A percentile compares a stretch with the other conserved stretches of the same genome.
These are phyloP conservation scores for Allobates femoralis DNA, from an alignment of 2,797 vertebrate species.

Conservation along the genomic window DNA sequence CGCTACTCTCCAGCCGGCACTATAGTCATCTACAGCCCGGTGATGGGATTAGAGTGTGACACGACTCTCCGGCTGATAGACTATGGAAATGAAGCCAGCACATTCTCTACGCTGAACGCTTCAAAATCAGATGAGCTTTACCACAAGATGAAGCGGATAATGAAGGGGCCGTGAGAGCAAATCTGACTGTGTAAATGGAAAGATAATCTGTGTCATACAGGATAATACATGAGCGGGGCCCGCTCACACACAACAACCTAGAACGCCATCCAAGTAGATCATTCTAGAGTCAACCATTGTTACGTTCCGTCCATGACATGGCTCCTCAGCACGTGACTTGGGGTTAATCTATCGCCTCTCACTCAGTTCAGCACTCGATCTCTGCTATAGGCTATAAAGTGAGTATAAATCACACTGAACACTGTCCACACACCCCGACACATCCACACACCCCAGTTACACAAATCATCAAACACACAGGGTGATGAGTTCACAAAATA, in stretches of 20 bases:
- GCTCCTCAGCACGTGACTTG: too few relatives aligned
- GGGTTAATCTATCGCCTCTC: too few relatives aligned
- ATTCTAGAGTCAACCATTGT: neutral
- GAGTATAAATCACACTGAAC: too few relatives aligned
- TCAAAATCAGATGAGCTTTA: constrained; percentile 1
- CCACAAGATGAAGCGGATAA: constrained; percentile 6
- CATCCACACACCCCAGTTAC: too few relatives aligned
- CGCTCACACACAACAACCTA: neutral
- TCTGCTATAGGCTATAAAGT: too few relatives aligned
- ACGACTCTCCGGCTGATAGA: neutral
- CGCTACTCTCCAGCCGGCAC: neutral
- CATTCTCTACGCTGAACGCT: neutral
- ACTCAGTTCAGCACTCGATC: too few relatives aligned
- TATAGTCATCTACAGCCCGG: constrained; percentile 1
- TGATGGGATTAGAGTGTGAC: constrained; percentile 7
- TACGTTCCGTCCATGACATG: neutral
- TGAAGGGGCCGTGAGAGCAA: neutral
- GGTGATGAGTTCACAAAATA: too few relatives aligned
- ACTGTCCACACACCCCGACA: too few relatives aligned
- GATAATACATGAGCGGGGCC: neutral
- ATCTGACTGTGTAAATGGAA: neutral
- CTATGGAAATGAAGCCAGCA: neutral
- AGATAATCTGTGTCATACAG: neutral
- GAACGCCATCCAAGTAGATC: neutral
- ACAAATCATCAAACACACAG: too few relatives aligned